A percentile compares a stretch with the other conserved stretches of the same genome.
phyloP scores from a whole-genome alignment of 2,113 vertebrate species.

The Thinocorus orbignyianus region DNA sequence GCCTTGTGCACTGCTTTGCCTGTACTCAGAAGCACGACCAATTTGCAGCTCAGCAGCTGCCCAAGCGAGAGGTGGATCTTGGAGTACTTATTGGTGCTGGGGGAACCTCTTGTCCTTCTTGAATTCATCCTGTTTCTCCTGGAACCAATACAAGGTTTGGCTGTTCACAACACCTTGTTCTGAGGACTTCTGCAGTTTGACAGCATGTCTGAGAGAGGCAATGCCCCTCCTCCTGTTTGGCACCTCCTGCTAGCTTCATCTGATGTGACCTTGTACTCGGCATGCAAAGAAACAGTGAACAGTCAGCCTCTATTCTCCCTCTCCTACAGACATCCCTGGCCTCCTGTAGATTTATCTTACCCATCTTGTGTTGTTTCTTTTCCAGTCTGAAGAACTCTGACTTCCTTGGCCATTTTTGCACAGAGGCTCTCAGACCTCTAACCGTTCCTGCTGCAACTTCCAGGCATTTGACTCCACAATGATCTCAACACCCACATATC shows the following conservation, averaged over 20 bases:
- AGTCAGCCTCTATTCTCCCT: background rate
- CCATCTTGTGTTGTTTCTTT: background rate
- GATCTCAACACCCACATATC: background rate
- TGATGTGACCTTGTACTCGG: slow-evolving; percentile 28
- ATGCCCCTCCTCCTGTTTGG: background rate
- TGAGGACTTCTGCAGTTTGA: background rate
- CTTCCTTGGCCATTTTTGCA: background rate
- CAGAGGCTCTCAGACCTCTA: background rate
- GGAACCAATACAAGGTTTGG: background rate
- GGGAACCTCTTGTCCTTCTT: background rate
- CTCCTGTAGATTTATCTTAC: background rate
- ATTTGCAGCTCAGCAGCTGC: background rate
- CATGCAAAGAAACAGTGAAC: slow-evolving; percentile 8
- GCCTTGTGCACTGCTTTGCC: background rate
- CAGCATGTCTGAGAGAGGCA: background rate
- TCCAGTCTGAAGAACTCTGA: background rate
- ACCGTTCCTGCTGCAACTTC: background rate
- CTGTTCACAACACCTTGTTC: background rate
- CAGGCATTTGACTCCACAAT: background rate
- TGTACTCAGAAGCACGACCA: background rate
- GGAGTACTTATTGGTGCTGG: background rate
- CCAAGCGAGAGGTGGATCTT: background rate
- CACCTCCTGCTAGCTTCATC: slow-evolving; percentile 5
- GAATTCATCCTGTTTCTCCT: background rate
- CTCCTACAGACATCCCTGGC: background rate